Base-by-base conservation (phyloP, 2,888 invertebrate species). In the Calameuta idolon region DNA sequence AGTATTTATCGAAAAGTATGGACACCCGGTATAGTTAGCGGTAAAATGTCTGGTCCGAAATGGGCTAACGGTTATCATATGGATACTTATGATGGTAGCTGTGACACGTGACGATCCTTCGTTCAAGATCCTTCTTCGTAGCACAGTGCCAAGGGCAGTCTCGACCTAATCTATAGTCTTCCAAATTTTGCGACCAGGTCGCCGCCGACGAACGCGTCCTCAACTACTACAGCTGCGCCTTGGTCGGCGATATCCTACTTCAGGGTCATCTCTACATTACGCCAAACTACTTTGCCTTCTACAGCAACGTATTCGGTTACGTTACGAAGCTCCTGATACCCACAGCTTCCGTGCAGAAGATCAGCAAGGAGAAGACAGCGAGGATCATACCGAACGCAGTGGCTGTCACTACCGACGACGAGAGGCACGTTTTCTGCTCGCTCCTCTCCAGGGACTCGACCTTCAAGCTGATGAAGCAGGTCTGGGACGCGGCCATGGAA, bases 211-310 rank as follows among this genome's bases (percentile, higher is more conserved):
- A 98, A 92, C 94, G 95, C 88, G 96, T 97, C 85, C 94, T 98
- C 87, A 97, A 97, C 92, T 96, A 97, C 93, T 98, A 97, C 93
- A 97, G 97, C 74, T 98, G 98, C 92, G 98, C 98, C 81, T 94
- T 98, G 87, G 96, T 98, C 81, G 97, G 97, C 82, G 98, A 98
- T 92, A 97, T 98, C 86, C 93, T 98, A 76, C 94, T 98, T 34
- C 98, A 98, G 93, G 98, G 98, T 77, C 96, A 97, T 91, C 94
- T 98, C 85, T 98, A 98, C 93, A 97, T 98, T 90, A 98, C 98
- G 82, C 96, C 96, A 90, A 97, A 98, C 91, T 97, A 97, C 93
- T 97, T 98, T 93, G 98, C 98, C 86, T 98, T 98, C 93, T 97
- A 98, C 92, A 98, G 98, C 82, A 98, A 98, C 92, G 98, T 98